Conservation (phyloP, 2,113 vertebrate genomes). For the Anarhynchus alexandrinus region DNA sequence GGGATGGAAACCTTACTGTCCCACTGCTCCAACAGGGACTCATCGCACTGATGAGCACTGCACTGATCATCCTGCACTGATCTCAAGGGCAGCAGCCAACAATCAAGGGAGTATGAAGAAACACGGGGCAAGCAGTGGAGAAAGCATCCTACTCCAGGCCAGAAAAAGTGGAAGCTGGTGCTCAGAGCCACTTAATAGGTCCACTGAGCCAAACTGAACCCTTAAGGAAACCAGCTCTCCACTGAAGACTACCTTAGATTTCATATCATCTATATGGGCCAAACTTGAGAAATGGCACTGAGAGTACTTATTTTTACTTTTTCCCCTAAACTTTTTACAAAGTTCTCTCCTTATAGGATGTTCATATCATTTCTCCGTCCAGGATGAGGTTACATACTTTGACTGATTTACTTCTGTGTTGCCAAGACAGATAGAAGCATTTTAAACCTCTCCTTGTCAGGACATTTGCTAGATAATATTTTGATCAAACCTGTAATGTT, state of each 20-base stretch:
- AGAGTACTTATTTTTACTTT: not conserved
- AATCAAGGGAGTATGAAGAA: not conserved
- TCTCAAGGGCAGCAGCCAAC: not conserved
- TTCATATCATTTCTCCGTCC: not conserved
- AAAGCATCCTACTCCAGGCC: not conserved
- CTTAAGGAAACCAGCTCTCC: not conserved
- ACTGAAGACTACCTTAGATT: not conserved
- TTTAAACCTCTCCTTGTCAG: not conserved
- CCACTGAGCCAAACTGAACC: not conserved
- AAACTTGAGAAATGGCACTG: not conserved
- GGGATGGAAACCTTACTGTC: not conserved
- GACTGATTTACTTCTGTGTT: not conserved
- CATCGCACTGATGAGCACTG: too few species aligned
- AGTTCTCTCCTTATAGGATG: not conserved
- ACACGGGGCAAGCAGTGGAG: not conserved
- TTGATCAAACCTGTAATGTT: not conserved
- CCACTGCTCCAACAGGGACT: not conserved
- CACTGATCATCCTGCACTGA: not conserved
- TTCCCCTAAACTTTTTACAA: not conserved
- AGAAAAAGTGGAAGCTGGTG: not conserved
- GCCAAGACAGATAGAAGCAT: not conserved
- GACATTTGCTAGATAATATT: not conserved
- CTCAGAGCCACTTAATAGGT: fast-evolving
- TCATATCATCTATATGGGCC: not conserved
- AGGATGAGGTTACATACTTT: not conserved